Evolutionary conservation across 2,797 vertebrate species (phyloP), one percentile per base, ranked within the genome.

Genomic region (Scleropages formosus): DNA sequence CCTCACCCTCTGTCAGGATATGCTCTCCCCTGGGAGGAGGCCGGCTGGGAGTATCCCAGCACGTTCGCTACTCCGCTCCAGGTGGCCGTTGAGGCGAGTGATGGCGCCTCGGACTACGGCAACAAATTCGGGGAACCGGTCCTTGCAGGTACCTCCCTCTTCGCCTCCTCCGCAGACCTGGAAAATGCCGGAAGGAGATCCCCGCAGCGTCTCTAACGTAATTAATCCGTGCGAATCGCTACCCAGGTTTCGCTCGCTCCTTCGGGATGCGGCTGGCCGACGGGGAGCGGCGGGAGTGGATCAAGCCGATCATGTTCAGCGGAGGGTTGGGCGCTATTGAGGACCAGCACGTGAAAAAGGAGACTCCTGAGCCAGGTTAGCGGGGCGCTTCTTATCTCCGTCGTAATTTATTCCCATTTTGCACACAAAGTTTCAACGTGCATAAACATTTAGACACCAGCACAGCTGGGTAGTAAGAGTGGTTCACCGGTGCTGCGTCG

Each of bases 251-350:
- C 31, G 93, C 95, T 22, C 95, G 96, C 26, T 98, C 96, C 0
- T 94, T 96, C 0, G 96, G 96, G 56, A 93, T 95, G 85, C 86
- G 85, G 3, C 85, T 98, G 73, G 81, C 91, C 0, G 85, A 87
- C 0, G 93, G 94, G 0, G 91, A 94, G 82, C 91, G 96, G 0
- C 90, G 95, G 4, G 96, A 98, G 59, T 97, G 96, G 96, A 91
- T 98, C 75, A 97, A 97, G 22, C 96, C 96, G 0, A 94, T 98
- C 80, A 98, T 98, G 96, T 98, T 98, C 85, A 97, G 95, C 0
- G 96, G 94, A 0, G 96, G 96, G 11, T 85, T 98, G 4, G 96
- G 96, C 0, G 90, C 93, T 56, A 95, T 98, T 51, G 94, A 96
- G 78, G 92, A 94, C 1, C 11, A 75, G 0, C 93, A 97, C 0